A percentile compares a stretch with the other conserved stretches of the same genome.
Conservation (phyloP, 2,113 vertebrate genomes). For the Phasianus colchicus region DNA sequence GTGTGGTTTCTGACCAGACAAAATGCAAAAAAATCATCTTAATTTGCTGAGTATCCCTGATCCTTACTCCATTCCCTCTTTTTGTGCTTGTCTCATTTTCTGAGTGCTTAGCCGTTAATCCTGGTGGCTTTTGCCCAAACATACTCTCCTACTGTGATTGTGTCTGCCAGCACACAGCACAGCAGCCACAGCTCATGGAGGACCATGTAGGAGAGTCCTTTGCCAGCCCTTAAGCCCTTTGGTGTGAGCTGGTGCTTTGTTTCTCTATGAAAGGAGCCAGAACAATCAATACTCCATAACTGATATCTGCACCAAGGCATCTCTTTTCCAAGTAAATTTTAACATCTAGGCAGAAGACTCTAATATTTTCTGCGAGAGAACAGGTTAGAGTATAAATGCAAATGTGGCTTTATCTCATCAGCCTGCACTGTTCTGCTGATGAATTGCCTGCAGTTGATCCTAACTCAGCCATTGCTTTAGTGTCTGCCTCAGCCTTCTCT, state of each 20-base stretch:
- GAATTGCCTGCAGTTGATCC: neutral
- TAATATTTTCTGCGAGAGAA: neutral
- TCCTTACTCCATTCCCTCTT: neutral
- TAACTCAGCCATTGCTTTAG: neutral
- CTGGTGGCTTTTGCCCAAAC: neutral
- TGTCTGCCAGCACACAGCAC: neutral
- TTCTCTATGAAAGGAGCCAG: neutral
- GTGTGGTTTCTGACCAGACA: neutral
- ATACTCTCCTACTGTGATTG: neutral
- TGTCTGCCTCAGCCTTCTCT: neutral
- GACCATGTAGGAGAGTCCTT: fast-evolving
- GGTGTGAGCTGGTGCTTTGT: neutral
- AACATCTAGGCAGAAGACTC: neutral
- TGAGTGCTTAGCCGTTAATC: neutral
- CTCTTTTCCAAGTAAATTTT: neutral
- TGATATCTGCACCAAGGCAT: neutral
- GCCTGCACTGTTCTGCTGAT: neutral
- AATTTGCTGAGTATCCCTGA: too few species aligned
- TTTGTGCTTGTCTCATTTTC: neutral
- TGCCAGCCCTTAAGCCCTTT: neutral
- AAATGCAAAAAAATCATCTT: neutral
- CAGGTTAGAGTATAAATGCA: neutral
- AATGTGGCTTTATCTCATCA: neutral
- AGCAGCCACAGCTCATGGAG: neutral
- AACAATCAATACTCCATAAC: neutral